Evolutionary conservation across 2,113 vertebrate genomes (phyloP).

Genomic region (Nycticorax nycticorax): DNA sequence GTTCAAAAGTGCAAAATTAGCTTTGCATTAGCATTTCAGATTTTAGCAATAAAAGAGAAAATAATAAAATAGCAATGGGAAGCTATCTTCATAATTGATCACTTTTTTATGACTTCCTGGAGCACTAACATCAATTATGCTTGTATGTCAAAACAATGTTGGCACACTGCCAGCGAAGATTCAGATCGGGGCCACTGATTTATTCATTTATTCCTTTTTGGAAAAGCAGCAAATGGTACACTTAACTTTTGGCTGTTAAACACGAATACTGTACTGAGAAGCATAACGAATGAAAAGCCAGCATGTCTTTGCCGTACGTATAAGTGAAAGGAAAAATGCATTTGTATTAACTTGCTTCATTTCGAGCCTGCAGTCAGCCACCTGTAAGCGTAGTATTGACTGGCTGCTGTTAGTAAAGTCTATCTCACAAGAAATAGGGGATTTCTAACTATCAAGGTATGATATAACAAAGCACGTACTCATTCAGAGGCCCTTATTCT

Average conservation of each 20-base stretch:
- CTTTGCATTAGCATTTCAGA: neutral
- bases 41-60: neutral
- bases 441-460: neutral
- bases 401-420: neutral
- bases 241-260: neutral
- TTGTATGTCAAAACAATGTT: slow-evolving; percentile 33
- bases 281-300: neutral
- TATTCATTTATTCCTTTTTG: neutral
- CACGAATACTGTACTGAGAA: neutral
- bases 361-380: neutral
- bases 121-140: slow-evolving; percentile 14
- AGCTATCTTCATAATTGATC: slow-evolving; percentile 29
- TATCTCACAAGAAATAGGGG: neutral
- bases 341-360: neutral
- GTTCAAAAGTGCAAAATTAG: neutral
- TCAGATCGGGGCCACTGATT: neutral
- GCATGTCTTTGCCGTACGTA: rapidly evolving
- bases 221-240: neutral
- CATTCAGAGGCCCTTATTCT: neutral
- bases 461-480: neutral
- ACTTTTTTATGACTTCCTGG: slow-evolving; percentile 59
- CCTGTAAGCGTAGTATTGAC: neutral
- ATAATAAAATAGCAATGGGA: slow-evolving; percentile 30
- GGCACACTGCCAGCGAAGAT: neutral
- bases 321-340: neutral